Evolutionary conservation across 2,797 vertebrate genomes (phyloP), one percentile per base, ranked within the genome.

Genomic region (Acanthurus leucopareius): DNA sequence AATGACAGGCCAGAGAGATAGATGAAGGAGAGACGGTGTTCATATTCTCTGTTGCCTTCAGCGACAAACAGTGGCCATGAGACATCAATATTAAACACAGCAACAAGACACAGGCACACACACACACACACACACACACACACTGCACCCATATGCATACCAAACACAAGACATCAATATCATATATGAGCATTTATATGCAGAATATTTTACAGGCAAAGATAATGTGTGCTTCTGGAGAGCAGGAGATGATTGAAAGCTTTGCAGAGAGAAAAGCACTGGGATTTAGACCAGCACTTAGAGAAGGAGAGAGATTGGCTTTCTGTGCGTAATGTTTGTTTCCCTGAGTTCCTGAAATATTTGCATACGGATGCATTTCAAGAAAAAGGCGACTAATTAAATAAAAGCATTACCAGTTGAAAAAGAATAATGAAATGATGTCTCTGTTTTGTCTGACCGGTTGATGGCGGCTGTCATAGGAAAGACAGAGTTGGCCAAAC

Each of bases 401-500:
- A 71, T 54, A 20, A 20, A n/a, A 20, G 45, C 7, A 10, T 7
- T 52, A 77, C 44, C 22, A 61, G 47, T 61, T 57, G 11, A 45
- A 64, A 54, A 10, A 40, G 22, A 80, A 38, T 69, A 73, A 77
- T 63, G 38, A 19, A 75, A 73, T 54, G 3, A 38, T 20, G 19
- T 75, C 15, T 83, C 25, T 67, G 40, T 73, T 79, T 63, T 74
- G 42, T 82, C 47, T 76, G 68, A 65, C 15, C 20, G 32, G n/a
- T 51, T 22, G 14, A 38, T 73, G 69, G 38, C 0, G 22, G 58
- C 0, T 85, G 54, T 59, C 28, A 48, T 93, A 99, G 98, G 98
- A 74, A 99, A 99, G 92, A 99, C 98, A 0, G 98, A 99, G 86
- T 88, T 99, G 92, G 98, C 98, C 88, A 99, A 99, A 90, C 98